Evolutionary conservation across 2,113 vertebrate species (phyloP), one percentile per base, ranked within the genome.

Genomic region (Psittacara wagleri): DNA sequence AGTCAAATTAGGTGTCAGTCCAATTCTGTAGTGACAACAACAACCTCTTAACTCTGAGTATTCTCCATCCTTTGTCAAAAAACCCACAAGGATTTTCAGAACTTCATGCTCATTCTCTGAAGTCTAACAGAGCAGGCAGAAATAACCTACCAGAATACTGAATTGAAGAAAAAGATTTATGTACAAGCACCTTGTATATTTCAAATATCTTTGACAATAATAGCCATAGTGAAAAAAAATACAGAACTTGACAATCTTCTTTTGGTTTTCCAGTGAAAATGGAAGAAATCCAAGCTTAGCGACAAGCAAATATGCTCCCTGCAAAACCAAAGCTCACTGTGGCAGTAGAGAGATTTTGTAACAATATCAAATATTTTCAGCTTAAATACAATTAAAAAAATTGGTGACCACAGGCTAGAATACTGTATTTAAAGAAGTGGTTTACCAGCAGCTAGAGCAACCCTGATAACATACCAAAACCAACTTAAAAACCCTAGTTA

Each of bases 1-100:
- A 91, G 39, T 83, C 44, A 92, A 80, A 95, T 90, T 59, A 94
- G 41, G 55, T 92, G 93, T 84, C 93, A 92, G 64, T 75, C 80
- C 83, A 74, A 92, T 77, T 94, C 86, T 78, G 79, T 61, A 66
- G 73, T 84, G 83, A 90, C 72, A 92, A 61, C 57, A 89, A 51
- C 72, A 68, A 88, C 57, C 86, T 81, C 83, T 92, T 51, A 93
- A 85, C 59, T 82, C 69, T 44, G 20, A 86, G 17, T 69, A 76
- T 64, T 83, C 62, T 83, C 67, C 68, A 44, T 43, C 51, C 41
- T 92, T 81, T 4, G 7, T 61, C 25, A 57, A 88, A 96, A 82
- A 91, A 27, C 11, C 11, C 29, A 59, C 20, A 43, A 51, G 29
- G 39, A 79, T 64, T 94, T 94, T 72, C 39, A 87, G 62, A 82